Evolutionary conservation across 2,113 vertebrate species (phyloP), one percentile per base, ranked within the genome.

Genomic region (Melanerpes aurifrons): DNA sequence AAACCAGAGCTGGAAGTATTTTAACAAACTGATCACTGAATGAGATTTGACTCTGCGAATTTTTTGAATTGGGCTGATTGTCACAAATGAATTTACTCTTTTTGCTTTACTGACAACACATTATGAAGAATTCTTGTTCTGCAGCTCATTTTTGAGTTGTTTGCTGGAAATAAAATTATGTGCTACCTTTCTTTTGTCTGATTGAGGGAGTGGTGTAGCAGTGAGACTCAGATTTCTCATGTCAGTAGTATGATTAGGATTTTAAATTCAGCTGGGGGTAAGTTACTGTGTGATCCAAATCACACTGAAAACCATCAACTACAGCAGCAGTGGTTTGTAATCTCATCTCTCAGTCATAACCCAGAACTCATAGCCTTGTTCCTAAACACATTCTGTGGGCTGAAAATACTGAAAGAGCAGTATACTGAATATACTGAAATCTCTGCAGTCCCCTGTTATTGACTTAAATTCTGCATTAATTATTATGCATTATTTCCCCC

Each of bases 31-130:
- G 40, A 35, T 91, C 84, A 86, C 70, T 88, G 67, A 80, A 80
- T 84, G 67, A 86, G 18, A 87, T 96, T 76, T 94, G 35, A 81
- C 32, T 84, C 31, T 72, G 50, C 76, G 50, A 94, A 69, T 86
- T 88, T 28, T 88, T 90, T 86, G 48, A 54, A 93, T 88, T 88
- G 90, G 50, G 31, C n/a, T 89, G 54, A 76, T 92, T 93, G 93
- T 96, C 64, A 84, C 35, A 84, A 86, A 73, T 32, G 10, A 16
- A 63, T 89, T 90, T 87, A 40, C 10, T 76, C 14, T 86, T 79
- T 79, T 12, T 90, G 64, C 72, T 83, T 86, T 93, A 89, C 77
- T 70, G 63, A 89, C 77, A 89, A 82, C 47, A 62, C 0, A 3
- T 74, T 90, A 83, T 31, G 78, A 92, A 86, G 73, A 90, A 64